Evolutionary conservation across 1,140 invertebrate species (phyloP).

Genomic region (Magallana angulata): DNA sequence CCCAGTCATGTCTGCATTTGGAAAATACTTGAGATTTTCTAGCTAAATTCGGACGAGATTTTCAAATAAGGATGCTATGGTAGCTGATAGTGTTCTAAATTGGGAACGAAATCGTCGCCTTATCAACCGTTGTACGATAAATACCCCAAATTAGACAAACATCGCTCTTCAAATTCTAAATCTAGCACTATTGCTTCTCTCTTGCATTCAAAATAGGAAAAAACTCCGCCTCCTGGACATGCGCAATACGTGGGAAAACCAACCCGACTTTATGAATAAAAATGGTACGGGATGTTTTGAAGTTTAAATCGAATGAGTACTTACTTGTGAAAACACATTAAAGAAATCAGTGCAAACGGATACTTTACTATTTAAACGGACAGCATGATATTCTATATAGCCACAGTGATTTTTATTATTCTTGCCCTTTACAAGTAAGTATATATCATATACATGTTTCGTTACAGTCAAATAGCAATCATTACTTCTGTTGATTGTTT

Average conservation of each 20-base stretch:
- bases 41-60: background rate
- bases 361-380: background rate
- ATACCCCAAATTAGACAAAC: constrained; percentile 9
- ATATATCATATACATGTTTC: background rate
- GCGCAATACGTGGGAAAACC: constrained; percentile 24
- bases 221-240: constrained; percentile 13
- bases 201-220: background rate
- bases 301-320: constrained; percentile 21
- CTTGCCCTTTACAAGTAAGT: background rate
- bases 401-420: background rate
- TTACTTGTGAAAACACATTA: background rate
- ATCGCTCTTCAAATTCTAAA: background rate
- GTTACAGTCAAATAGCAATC: no score
- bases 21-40: constrained; percentile 16
- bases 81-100: background rate
- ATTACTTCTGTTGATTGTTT: no score
- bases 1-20: background rate
- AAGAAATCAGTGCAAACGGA: background rate
- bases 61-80: background rate
- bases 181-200: background rate
- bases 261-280: constrained; percentile 24
- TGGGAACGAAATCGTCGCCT: background rate
- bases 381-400: constrained; percentile 27
- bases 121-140: constrained; percentile 7
- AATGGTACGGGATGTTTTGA: background rate